Percentiles rank a stretch among this genome's conserved stretches.
Conservation (phyloP, 2,113 vertebrate genomes). For the Tetrao urogallus region DNA sequence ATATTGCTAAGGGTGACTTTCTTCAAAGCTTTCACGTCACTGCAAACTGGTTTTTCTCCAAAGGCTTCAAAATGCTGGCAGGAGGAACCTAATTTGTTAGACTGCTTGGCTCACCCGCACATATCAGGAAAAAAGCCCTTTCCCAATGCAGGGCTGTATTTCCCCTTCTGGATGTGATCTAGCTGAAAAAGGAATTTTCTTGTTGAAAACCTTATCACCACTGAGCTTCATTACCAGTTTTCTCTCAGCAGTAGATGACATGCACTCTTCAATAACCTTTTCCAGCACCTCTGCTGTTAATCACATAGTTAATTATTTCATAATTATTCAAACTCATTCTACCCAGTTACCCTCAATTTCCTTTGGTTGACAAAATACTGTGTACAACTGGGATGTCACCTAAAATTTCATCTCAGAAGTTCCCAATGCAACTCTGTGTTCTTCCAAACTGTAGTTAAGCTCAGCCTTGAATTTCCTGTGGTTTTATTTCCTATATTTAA, state of each 20-base stretch:
- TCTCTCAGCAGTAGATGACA: not conserved
- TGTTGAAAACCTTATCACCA: not conserved
- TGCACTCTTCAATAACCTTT: not conserved
- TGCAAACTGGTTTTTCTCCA: conserved; percentile 28
- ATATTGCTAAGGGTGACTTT: conserved; percentile 27
- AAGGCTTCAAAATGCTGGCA: conserved; percentile 39
- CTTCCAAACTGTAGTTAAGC: not conserved
- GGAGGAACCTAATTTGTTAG: conserved; percentile 15
- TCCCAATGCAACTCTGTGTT: not conserved
- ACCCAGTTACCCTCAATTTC: not conserved
- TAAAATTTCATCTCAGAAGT: not conserved
- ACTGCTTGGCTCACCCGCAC: not conserved
- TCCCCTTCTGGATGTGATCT: not conserved
- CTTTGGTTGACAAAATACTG: not conserved
- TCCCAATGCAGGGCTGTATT: not conserved
- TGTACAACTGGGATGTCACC: not conserved
- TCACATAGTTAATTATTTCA: not conserved
- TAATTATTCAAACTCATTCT: not conserved
- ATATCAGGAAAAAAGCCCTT: not conserved
- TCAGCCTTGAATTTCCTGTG: not conserved
- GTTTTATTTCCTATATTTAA: not conserved
- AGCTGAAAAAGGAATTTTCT: not conserved
- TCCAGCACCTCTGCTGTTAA: not conserved
- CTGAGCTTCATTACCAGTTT: not conserved
- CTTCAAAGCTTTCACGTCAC: conserved; percentile 50